A percentile compares a stretch with the other conserved stretches of the same genome.
These are phyloP conservation scores for Diloba caeruleocephala DNA, from an alignment of 2,888 invertebrate genomes.

Conservation along the genomic window DNA sequence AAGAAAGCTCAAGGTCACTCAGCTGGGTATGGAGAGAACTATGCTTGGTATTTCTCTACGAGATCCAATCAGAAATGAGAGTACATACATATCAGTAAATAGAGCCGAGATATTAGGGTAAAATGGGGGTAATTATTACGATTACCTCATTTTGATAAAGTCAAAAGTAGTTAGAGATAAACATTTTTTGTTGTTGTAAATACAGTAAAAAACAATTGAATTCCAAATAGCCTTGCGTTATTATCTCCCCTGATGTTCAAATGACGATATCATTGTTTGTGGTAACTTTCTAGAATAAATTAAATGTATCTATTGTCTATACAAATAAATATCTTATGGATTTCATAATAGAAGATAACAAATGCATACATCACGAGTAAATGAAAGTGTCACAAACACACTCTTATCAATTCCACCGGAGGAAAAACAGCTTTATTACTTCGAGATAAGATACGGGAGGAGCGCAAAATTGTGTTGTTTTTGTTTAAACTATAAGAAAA, in stretches of 20 bases:
- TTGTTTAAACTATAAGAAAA: slow-evolving; percentile 23
- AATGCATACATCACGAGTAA: slow-evolving; percentile 29
- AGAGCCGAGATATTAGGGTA: no score
- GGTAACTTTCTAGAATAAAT: slow-evolving; percentile 3
- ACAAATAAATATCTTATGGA: slow-evolving; percentile 19
- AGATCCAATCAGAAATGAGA: no score
- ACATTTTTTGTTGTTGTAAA: no score
- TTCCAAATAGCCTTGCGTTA: no score
- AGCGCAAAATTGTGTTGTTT: slow-evolving; percentile 38
- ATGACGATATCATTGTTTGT: no score
- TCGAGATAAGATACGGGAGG: slow-evolving; percentile 41
- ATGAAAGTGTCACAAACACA: slow-evolving; percentile 33
- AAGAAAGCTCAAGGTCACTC: no score
- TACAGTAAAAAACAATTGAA: no score
- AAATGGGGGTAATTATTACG: slow-evolving; percentile 1
- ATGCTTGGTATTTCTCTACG: no score
- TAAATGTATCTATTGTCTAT: not conserved
- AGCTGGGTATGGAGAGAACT: no score
- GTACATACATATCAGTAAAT: no score
- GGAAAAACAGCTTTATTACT: slow-evolving; percentile 46
- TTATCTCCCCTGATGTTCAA: no score
- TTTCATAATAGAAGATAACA: slow-evolving; percentile 38
- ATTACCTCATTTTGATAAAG: slow-evolving; percentile 1
- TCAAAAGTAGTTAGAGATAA: not conserved
- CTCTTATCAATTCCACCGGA: slow-evolving; percentile 21